These are phyloP conservation scores for Cylindroiulus punctatus DNA, from an alignment of 2,888 invertebrate genomes.

Conservation along the genomic window DNA sequence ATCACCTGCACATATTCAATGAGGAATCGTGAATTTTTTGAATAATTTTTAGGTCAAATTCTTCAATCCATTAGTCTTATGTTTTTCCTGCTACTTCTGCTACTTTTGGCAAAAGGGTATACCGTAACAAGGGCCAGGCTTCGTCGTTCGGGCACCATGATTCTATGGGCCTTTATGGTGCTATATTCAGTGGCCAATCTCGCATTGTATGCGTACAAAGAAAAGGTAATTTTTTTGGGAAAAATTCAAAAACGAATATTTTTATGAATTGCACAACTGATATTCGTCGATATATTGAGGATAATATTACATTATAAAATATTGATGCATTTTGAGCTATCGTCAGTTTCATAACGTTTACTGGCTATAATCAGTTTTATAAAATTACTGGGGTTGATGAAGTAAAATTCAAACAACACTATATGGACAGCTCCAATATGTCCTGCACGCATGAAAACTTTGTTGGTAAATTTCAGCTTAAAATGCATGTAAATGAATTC, in stretches of 20 bases:
- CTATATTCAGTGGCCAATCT: constrained; percentile 78
- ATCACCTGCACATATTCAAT: too few relatives aligned
- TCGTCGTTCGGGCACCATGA: constrained; percentile 77
- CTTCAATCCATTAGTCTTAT: constrained; percentile 79
- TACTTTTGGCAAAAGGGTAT: constrained; percentile 88
- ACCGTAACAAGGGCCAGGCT: constrained; percentile 88
- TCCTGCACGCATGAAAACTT: too few relatives aligned
- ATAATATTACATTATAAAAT: too few relatives aligned
- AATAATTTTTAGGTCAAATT: constrained; percentile 72
- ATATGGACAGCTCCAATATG: too few relatives aligned
- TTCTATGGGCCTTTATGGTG: constrained; percentile 82
- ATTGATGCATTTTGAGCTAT: background rate
- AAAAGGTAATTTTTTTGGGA: constrained; percentile 70
- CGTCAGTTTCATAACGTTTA: background rate
- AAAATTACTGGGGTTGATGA: too few relatives aligned
- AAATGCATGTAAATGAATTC: too few relatives aligned
- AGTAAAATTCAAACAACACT: too few relatives aligned
- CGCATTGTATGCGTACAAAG: constrained; percentile 82
- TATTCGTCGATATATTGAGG: background rate
- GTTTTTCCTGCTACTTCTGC: constrained; percentile 78
- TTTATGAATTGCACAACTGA: background rate
- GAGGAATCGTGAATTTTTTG: too few relatives aligned
- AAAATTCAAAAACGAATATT: background rate
- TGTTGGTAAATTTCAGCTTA: too few relatives aligned
- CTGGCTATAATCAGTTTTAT: too few relatives aligned